These are phyloP conservation scores for Grallaria varia DNA, from an alignment of 2,113 vertebrate species.

Conservation along the genomic window DNA sequence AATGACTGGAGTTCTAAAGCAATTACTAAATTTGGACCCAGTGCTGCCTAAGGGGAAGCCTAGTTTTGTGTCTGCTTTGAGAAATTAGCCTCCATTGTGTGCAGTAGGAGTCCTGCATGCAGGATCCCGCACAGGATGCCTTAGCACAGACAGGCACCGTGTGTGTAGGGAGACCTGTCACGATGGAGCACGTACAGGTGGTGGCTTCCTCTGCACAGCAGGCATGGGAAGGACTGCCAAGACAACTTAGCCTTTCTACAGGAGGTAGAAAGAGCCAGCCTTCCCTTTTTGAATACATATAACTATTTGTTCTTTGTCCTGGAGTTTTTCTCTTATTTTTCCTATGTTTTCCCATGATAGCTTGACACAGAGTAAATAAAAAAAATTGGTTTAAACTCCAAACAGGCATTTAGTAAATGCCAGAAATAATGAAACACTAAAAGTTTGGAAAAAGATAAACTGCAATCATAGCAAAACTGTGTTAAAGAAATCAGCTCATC, in stretches of 20 bases:
- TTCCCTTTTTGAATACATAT: not conserved
- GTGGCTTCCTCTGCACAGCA: not conserved
- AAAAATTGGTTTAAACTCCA: not conserved
- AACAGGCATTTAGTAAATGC: not conserved
- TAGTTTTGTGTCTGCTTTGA: not conserved
- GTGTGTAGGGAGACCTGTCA: not conserved
- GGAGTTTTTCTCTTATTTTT: not conserved
- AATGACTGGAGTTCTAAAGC: slow-evolving; percentile 34
- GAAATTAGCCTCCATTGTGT: not conserved
- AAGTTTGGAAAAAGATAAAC: not conserved
- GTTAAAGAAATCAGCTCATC: not conserved
- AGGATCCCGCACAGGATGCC: not conserved
- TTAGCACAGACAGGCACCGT: rapidly evolving
- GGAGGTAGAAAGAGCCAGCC: not conserved
- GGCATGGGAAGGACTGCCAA: not conserved
- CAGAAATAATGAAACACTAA: not conserved
- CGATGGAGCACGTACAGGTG: not conserved
- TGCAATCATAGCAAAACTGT: not conserved
- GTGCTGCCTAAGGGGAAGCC: not conserved
- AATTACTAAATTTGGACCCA: slow-evolving; percentile 17
- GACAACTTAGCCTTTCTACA: not conserved
- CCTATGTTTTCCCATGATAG: not conserved
- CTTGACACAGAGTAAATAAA: not conserved
- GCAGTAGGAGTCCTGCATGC: not conserved
- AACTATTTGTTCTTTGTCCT: not conserved